Base-by-base conservation (phyloP, 2,797 vertebrate genomes). In the Fringilla coelebs region DNA sequence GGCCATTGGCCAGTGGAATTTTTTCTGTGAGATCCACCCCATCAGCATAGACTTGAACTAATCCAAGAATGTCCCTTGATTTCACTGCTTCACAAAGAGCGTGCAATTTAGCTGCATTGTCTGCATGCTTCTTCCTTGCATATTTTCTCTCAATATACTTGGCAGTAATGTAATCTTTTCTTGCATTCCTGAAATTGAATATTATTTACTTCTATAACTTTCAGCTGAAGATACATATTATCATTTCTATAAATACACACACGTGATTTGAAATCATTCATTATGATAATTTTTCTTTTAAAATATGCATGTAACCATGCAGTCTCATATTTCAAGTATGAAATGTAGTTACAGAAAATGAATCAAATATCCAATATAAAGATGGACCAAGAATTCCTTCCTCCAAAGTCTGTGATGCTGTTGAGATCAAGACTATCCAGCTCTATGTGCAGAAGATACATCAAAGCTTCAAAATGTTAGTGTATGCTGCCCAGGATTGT, bases 101-200 rank as follows among this genome's bases (percentile, higher is more conserved):
- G 74, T 99, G 99, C 40, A 99, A 98, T 91, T 98, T 99, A 9
- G 98, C 98, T 4, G 96, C 51, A 2, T 92, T 95, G 24, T 99
- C 99, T 0, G 95, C 79, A 49, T 98, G 98, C 88, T 98, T 99
- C 87, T 98, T 99, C 90, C 98, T 97, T 32, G 99, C 98, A 6
- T 99, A 99, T 55, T 98, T 98, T 90, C 98, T 99, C 96, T 99
- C 99, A 11, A 99, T 99, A 97, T 99, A 99, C 96, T 99, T 99
- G 96, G 99, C 99, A 12, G 98, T 98, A 96, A 99, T 99, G 97
- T 99, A 99, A 98, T 99, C 99, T 98, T 99, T 99, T 96, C 99
- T 98, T 77, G 99, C 99, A 93, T 99, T 99, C 99, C 99, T 99
- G 98, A 92, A 98, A 94, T 82, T 58, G 76, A 74, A 82, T 67